Base-by-base conservation (phyloP, 2,888 invertebrate species). In the Lasius fuliginosus region DNA sequence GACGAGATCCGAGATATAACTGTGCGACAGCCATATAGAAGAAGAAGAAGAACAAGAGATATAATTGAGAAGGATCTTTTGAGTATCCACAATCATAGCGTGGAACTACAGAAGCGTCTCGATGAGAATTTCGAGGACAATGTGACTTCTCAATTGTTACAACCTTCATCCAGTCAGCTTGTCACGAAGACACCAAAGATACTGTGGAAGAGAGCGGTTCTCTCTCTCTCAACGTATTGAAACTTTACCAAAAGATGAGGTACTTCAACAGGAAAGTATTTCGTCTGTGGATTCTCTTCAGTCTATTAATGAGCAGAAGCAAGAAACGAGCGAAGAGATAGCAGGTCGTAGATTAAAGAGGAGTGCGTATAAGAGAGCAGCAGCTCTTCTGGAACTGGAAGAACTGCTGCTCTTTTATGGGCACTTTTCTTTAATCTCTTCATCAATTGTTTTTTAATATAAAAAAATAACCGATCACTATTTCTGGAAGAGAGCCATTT, bases 101-200 rank as follows among this genome's bases (percentile, higher is more conserved):
- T 33, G 12, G 90, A 91, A 12, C 75, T 91, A 23, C 77, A 82
- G n/a, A 88, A 86, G 5, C 62, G 58, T 27, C 53, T 91, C 8
- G n/a, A 87, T 1, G 82, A 86, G 2, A 33, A 18, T 15, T 9
- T 83, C 5, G 42, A 90, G 1, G 90, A 92, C 15, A 73, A 81
- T 3, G 33, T 88, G 12, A 84, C 89, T 18, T 56, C 85, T 5
- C 93, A 94, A 86, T 90, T 94, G 81, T 89, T 89, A 0, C 71
- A 89, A 27, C 83, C 91, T 0, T 58, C 77, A 1, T 86, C 90
- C 5, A 91, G 86, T 0, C 92, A 92, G 12, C 65, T 94, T n/a
- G 82, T 94, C 12, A 86, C 90, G 1, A 94, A 94, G 74, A 94
- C 94, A 1, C 94, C 94, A 5, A 94, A 92, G 83, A 60, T 89